A percentile compares a stretch with the other conserved stretches of the same genome.
phyloP scores from a whole-genome alignment of 2,888 invertebrate genomes.

The Drosophila emarginata region DNA sequence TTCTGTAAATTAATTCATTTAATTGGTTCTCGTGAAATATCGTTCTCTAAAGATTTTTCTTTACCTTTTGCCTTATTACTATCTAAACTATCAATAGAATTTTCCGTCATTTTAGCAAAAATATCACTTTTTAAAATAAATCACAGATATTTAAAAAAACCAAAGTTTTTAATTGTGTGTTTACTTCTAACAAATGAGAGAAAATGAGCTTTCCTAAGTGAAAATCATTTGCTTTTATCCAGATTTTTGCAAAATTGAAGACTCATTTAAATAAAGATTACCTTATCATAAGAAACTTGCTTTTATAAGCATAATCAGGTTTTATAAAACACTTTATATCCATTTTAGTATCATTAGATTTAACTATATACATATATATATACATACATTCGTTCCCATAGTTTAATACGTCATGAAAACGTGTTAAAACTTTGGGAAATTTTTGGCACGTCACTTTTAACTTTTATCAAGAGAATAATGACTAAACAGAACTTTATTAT shows the following conservation, averaged over 20 bases:
- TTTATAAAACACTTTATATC: not conserved
- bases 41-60: not conserved
- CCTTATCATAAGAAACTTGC: not conserved
- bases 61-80: not conserved
- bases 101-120: not conserved
- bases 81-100: not conserved
- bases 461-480: no score
- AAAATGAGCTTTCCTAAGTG: not conserved
- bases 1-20: not conserved
- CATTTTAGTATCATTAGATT: not conserved
- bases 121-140: not conserved
- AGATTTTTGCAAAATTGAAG: not conserved
- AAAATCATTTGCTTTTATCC: not conserved
- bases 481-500: no score
- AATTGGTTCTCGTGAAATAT: not conserved
- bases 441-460: no score
- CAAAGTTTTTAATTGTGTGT: not conserved
- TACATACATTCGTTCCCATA: no score
- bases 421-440: no score
- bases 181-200: not conserved
- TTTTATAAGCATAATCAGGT: not conserved
- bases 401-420: not conserved
- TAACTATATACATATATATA: no score
- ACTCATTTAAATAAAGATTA: not conserved
- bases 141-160: not conserved